A percentile compares a stretch with the other conserved stretches of the same genome.
phyloP scores from a whole-genome alignment of 2,797 vertebrate species.

The Parauchenoglanis punctatus region DNA sequence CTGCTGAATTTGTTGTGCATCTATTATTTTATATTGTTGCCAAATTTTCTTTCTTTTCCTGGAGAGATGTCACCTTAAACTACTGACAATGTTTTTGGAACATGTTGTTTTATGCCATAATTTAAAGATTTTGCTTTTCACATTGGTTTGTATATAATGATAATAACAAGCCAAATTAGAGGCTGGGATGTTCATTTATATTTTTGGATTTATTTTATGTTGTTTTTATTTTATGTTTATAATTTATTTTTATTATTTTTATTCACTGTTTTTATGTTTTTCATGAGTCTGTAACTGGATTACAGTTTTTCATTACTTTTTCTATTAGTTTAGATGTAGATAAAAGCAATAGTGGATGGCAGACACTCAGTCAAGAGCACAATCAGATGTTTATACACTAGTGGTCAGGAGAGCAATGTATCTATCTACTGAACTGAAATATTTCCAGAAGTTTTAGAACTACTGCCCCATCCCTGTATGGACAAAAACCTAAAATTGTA shows the following conservation, averaged over 20 bases:
- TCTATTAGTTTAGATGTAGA: slow-evolving; percentile 68
- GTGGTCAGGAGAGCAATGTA: slow-evolving; percentile 80
- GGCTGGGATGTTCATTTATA: slow-evolving; percentile 71
- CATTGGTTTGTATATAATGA: slow-evolving; percentile 65
- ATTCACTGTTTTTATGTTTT: slow-evolving; percentile 59
- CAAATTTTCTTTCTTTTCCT: slow-evolving; percentile 70
- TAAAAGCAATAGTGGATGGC: slow-evolving; percentile 92
- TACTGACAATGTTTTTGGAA: slow-evolving; percentile 73
- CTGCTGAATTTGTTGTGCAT: slow-evolving; percentile 64
- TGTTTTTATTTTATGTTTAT: slow-evolving; percentile 60
- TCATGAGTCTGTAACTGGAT: slow-evolving; percentile 52
- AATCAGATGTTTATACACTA: slow-evolving; percentile 78
- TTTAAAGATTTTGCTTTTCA: slow-evolving; percentile 57
- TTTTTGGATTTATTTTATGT: slow-evolving; percentile 64
- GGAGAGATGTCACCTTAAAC: slow-evolving; percentile 88
- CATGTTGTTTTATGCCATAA: slow-evolving; percentile 67
- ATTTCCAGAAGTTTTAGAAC: slow-evolving; percentile 49
- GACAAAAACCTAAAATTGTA: not conserved
- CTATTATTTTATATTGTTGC: slow-evolving; percentile 63
- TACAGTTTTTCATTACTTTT: slow-evolving; percentile 61
- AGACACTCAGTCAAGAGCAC: slow-evolving; percentile 85
- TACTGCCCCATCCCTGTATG: slow-evolving; percentile 34
- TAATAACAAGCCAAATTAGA: slow-evolving; percentile 60
- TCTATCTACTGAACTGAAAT: slow-evolving; percentile 79
- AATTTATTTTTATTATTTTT: slow-evolving; percentile 57